phyloP scores from a whole-genome alignment of 2,888 invertebrate genomes.

The Eustalomyia histrio region DNA sequence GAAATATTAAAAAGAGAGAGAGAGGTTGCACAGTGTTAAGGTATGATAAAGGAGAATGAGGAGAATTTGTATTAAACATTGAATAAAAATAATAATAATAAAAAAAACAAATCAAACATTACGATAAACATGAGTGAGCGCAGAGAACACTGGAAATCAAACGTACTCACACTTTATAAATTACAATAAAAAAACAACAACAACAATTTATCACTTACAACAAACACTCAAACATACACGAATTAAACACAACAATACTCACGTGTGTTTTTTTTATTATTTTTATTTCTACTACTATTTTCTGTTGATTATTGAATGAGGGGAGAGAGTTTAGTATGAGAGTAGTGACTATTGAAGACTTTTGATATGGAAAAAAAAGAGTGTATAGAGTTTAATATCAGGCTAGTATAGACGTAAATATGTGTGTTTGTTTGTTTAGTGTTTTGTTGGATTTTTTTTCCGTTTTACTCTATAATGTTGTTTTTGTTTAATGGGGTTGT shows the following conservation, averaged over 20 bases:
- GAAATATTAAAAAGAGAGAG: constrained; percentile 2
- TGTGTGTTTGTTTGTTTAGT: constrained; percentile 25
- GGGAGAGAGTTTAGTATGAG: constrained; percentile 44
- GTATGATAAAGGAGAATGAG: constrained; percentile 30
- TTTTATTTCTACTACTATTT: constrained; percentile 1
- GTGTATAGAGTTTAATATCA: constrained; percentile 44
- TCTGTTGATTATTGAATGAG: constrained; percentile 50
- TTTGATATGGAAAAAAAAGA: constrained; percentile 33
- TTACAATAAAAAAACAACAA: neutral
- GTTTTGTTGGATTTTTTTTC: constrained; percentile 41
- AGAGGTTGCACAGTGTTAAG: constrained; percentile 11
- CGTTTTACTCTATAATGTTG: constrained; percentile 60
- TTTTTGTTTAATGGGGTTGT: constrained; percentile 74
- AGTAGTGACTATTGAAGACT: constrained; percentile 42
- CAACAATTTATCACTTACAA: constrained; percentile 44
- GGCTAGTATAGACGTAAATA: constrained; percentile 8
- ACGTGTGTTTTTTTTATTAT: constrained; percentile 57
- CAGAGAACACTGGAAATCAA: constrained; percentile 26
- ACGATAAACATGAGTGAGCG: constrained; percentile 61
- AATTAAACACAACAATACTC: constrained; percentile 52
- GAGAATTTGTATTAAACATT: constrained; percentile 36
- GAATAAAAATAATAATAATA: constrained; percentile 32
- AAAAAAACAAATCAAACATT: constrained; percentile 66
- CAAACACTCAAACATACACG: constrained; percentile 31
- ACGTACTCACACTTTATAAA: constrained; percentile 39